Percentiles rank a stretch among this genome's conserved stretches.
Conservation (phyloP, 2,888 invertebrate species). For the Andricus quercusramuli region DNA sequence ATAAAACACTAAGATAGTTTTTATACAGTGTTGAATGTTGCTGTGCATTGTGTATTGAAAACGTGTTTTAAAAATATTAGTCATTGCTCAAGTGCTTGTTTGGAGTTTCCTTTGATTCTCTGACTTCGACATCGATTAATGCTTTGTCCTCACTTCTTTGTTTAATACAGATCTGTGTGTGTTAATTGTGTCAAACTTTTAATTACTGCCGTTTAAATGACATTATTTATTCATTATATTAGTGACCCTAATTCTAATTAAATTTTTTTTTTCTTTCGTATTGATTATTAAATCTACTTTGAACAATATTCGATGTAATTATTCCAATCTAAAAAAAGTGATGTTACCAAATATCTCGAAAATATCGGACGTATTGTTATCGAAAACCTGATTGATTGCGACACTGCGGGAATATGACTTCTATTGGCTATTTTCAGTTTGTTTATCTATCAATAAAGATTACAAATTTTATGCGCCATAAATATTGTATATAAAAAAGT, state of each 20-base stretch:
- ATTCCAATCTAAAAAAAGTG: too few relatives aligned
- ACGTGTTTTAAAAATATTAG: background rate
- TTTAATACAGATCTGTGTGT: background rate
- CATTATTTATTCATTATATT: background rate
- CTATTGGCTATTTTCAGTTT: too few relatives aligned
- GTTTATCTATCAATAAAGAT: too few relatives aligned
- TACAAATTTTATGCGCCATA: too few relatives aligned
- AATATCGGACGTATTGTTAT: too few relatives aligned
- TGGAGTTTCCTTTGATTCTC: conserved; percentile 1
- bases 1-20: background rate
- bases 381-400: too few relatives aligned
- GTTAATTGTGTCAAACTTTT: background rate
- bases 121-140: background rate
- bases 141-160: background rate
- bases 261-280: too few relatives aligned
- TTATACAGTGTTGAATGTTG: background rate
- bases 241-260: background rate
- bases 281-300: too few relatives aligned
- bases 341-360: too few relatives aligned
- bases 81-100: background rate
- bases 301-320: too few relatives aligned
- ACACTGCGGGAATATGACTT: too few relatives aligned
- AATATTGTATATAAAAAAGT: too few relatives aligned
- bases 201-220: background rate
- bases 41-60: background rate